Conservation (phyloP, 2,113 vertebrate species). For the Sapayoa aenigma region DNA sequence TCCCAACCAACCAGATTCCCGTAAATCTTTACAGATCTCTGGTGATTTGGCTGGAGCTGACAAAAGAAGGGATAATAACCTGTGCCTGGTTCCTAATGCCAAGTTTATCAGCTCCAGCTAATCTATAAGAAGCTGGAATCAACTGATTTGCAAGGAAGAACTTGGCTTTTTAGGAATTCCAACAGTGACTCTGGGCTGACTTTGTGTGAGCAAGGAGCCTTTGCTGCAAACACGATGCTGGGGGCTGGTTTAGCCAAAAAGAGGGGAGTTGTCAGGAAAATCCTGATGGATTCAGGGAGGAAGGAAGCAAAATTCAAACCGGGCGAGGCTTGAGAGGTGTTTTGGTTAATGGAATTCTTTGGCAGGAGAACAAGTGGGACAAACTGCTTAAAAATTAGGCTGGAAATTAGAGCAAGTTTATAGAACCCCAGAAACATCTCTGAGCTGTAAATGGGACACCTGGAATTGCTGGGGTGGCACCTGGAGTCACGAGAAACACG, state of each 20-base stretch:
- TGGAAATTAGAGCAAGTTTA: neutral
- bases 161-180: constrained; percentile 42
- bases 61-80: neutral
- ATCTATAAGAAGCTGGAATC: constrained; percentile 4
- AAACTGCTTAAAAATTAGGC: neutral
- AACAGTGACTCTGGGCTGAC: neutral
- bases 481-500: neutral
- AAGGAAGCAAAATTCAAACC: neutral
- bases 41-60: neutral
- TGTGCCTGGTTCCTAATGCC: neutral
- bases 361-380: neutral
- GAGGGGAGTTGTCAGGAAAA: neutral
- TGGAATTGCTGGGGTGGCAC: neutral
- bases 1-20: neutral
- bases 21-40: neutral
- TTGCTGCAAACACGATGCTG: neutral
- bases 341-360: neutral
- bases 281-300: neutral
- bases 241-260: neutral
- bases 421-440: neutral
- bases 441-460: neutral
- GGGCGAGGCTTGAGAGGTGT: neutral
- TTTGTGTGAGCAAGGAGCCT: neutral
- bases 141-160: neutral
- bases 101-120: neutral